A percentile compares a stretch with the other conserved stretches of the same genome.
Conservation (phyloP, 2,888 invertebrate species). For the Drosophila niveifrons region DNA sequence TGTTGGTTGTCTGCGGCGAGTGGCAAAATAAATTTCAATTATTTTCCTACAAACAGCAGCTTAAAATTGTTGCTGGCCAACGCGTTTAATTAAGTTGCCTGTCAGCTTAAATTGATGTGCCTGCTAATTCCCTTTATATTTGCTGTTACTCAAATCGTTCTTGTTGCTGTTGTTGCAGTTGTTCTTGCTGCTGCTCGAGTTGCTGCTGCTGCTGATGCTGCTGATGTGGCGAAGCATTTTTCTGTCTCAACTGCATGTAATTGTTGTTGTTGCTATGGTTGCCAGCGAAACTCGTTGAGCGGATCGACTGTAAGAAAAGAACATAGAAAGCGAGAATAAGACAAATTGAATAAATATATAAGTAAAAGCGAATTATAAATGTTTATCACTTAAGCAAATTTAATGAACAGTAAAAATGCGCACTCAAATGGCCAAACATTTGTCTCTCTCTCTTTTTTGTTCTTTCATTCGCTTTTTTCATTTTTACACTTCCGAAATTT, state of each 20-base stretch:
- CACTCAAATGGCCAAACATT: slow-evolving; percentile 60
- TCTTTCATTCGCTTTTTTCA: slow-evolving; percentile 16
- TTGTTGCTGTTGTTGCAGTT: slow-evolving; percentile 17
- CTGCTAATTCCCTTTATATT: slow-evolving; percentile 47
- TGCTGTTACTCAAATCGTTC: background rate
- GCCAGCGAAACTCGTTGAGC: slow-evolving; percentile 51
- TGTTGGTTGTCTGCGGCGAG: too few species aligned
- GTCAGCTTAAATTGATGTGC: slow-evolving; percentile 65
- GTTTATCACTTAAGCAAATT: slow-evolving; percentile 59
- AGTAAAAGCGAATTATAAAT: slow-evolving; percentile 64
- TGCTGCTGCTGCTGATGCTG: background rate
- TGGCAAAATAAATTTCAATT: slow-evolving; percentile 67
- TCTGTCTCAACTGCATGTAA: slow-evolving; percentile 46
- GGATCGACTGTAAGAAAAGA: background rate
- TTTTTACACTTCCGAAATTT: slow-evolving; percentile 11
- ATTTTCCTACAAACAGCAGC: slow-evolving; percentile 52
- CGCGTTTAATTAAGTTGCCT: slow-evolving; percentile 72
- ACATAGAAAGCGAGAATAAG: background rate
- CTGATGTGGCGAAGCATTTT: slow-evolving; percentile 43
- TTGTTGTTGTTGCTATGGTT: slow-evolving; percentile 23
- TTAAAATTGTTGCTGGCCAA: slow-evolving; percentile 48
- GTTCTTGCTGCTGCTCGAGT: slow-evolving; percentile 3
- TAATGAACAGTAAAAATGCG: slow-evolving; percentile 71
- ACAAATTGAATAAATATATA: slow-evolving; percentile 23
- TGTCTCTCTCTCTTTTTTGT: slow-evolving; percentile 32